Conservation (phyloP, 2,797 vertebrate genomes). For the Argentina silus region DNA sequence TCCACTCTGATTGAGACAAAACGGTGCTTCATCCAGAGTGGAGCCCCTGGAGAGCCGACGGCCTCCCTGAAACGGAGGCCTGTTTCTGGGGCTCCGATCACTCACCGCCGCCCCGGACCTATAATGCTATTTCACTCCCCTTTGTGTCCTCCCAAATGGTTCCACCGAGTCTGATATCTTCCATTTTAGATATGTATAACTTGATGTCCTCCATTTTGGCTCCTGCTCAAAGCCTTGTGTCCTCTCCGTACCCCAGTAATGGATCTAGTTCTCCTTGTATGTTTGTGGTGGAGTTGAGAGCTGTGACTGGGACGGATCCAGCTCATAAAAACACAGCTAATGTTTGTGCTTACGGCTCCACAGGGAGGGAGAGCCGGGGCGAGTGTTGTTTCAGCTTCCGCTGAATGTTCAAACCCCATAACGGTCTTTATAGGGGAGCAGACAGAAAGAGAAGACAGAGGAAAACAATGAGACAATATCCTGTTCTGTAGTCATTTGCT, state of each 20-base stretch:
- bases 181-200: constrained; percentile 31
- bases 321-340: constrained; percentile 73
- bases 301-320: too few relatives aligned
- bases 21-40: constrained; percentile 53
- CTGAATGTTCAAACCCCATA: constrained; percentile 51
- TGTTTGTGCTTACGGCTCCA: constrained; percentile 69
- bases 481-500: constrained; percentile 42
- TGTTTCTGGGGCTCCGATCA: constrained; percentile 10
- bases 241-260: background rate
- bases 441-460: too few relatives aligned
- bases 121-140: constrained; percentile 23
- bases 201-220: constrained; percentile 15
- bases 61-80: constrained; percentile 4
- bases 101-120: constrained; percentile 8
- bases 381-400: constrained; percentile 59
- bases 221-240: background rate
- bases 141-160: background rate
- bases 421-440: constrained; percentile 49
- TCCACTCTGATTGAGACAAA: constrained; percentile 71
- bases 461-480: constrained; percentile 37
- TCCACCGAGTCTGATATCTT: background rate
- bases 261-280: constrained; percentile 31
- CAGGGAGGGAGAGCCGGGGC: constrained; percentile 61
- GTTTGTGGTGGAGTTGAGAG: too few relatives aligned
- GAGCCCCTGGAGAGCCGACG: constrained; percentile 16